Conservation (phyloP, 2,888 invertebrate genomes). For the Odontocerum albicorne region DNA sequence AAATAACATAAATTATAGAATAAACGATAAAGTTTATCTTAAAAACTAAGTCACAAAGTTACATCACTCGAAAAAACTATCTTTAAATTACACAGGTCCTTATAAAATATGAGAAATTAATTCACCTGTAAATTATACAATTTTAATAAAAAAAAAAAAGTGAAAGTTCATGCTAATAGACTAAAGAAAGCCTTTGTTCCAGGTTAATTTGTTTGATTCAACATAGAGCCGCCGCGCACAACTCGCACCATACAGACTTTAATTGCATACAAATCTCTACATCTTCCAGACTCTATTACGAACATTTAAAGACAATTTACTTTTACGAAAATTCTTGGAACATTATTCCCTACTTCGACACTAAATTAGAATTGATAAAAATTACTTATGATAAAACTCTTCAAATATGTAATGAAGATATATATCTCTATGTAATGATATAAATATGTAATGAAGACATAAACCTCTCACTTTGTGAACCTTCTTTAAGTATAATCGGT, state of each 20-base stretch:
- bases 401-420: not conserved
- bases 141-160: conserved; percentile 37
- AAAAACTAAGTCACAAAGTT: no score
- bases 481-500: not conserved
- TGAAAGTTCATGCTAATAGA: conserved; percentile 33
- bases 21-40: no score
- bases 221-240: no score
- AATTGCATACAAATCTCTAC: not conserved
- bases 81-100: no score
- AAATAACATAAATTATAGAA: no score
- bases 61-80: no score
- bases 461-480: no score
- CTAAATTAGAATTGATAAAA: not conserved
- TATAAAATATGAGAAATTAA: no score
- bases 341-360: not conserved
- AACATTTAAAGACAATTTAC: not conserved
- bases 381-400: not conserved
- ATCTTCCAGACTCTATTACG: not conserved
- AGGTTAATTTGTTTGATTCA: no score
- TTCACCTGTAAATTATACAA: no score
- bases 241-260: not conserved
- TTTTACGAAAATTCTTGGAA: not conserved
- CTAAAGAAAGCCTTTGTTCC: conserved; percentile 12
- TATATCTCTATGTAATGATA: no score
- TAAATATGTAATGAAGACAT: no score